These are phyloP conservation scores for Diadophis punctatus DNA, from an alignment of 2,113 vertebrate species.

Conservation along the genomic window DNA sequence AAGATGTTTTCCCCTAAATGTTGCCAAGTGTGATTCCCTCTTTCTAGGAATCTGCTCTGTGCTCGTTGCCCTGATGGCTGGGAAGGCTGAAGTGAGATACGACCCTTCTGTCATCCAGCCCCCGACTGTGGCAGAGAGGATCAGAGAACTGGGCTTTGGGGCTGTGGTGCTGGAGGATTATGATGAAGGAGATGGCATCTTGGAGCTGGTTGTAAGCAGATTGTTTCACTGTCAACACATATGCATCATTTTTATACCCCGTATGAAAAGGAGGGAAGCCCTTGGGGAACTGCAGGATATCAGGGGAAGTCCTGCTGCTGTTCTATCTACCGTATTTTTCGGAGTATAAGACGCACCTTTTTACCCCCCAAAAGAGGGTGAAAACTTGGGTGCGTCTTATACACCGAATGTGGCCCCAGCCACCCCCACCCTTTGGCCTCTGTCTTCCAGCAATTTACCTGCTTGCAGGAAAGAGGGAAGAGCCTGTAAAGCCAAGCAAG, in stretches of 20 bases:
- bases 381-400: too few relatives aligned
- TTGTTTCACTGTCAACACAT: background rate
- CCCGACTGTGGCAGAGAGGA: slow-evolving; percentile 78
- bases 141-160: slow-evolving; percentile 90
- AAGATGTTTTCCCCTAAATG: background rate
- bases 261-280: background rate
- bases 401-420: too few relatives aligned
- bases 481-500: too few relatives aligned
- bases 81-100: slow-evolving; percentile 95
- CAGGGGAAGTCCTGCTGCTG: too few relatives aligned
- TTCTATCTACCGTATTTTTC: too few relatives aligned
- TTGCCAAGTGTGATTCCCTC: background rate
- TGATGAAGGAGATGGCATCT: slow-evolving; percentile 81
- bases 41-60: slow-evolving; percentile 85
- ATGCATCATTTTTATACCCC: fast-evolving
- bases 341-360: too few relatives aligned
- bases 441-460: too few relatives aligned
- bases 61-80: slow-evolving; percentile 95
- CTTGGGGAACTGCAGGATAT: background rate
- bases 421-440: too few relatives aligned
- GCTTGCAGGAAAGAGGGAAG: too few relatives aligned
- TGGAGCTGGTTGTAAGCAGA: slow-evolving; percentile 90
- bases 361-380: too few relatives aligned
- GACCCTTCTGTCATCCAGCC: slow-evolving; percentile 83
- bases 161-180: slow-evolving; percentile 87